Base-by-base conservation (phyloP, 2,113 vertebrate species). In the Protobothrops mucrosquamatus region DNA sequence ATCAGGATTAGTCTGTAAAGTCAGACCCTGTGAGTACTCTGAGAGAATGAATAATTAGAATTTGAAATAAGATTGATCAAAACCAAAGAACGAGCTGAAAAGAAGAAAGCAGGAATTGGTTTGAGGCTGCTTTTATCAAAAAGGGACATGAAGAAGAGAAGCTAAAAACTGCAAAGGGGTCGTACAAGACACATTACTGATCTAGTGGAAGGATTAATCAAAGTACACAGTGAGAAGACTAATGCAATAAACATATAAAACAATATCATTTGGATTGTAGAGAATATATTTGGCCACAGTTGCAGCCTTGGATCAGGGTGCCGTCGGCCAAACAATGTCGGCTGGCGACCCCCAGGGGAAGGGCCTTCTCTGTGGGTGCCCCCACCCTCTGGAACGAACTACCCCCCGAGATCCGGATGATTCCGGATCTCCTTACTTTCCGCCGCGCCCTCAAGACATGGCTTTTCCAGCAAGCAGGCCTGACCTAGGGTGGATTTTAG, bases 61-160 rank as follows among this genome's bases (percentile, higher is more conserved):
- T 94, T 91, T 95, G 92, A 95, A 96, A 93, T 88, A 91, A 4
- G 94, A 89, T 23, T 95, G 91, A 94, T 95, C 92, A 94, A 96
- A 95, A 95, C 93, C 34, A 94, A 95, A 95, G 46, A 93, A 15
- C 22, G 86, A 59, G 59, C 90, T 92, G 86, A 93, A 96, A 95
- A 55, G 91, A 94, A 95, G 56, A 96, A 95, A 51, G 90, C 94
- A 95, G 57, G 92, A 94, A 93, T 93, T 92, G 94, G 61, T 87
- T 54, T 34, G 59, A 92, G 23, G 22, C 61, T 29, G 48, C 74
- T 81, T 95, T 96, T 74, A 95, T 95, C 94, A 94, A 64, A 89
- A 64, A 96, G 57, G 91, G 90, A 93, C 89, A 85, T 24, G 56
- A 86, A 2, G 91, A 89, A 91, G 92, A 39, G 69, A 23, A 57